phyloP scores from a whole-genome alignment of 2,113 vertebrate species.

The Aleadryas rufinucha region DNA sequence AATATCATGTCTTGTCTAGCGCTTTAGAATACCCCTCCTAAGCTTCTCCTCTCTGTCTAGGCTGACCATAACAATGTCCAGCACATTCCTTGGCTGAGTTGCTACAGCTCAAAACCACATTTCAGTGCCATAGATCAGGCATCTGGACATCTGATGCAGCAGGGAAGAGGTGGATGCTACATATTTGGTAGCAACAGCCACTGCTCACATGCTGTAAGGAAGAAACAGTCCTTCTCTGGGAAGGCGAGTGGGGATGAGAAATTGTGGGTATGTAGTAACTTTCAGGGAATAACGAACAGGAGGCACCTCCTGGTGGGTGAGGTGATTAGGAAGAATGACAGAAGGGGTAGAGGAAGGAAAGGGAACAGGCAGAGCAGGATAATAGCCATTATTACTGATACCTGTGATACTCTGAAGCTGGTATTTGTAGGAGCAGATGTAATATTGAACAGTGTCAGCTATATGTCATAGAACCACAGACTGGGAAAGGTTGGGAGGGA shows the following conservation, averaged over 20 bases:
- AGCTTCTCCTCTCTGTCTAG: background rate
- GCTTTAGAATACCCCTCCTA: background rate
- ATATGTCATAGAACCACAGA: too few relatives aligned
- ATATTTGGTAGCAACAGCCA: background rate
- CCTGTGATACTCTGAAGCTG: background rate
- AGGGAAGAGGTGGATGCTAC: background rate
- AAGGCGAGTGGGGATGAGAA: background rate
- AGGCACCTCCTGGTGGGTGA: background rate
- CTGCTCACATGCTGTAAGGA: background rate
- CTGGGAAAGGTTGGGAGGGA: background rate
- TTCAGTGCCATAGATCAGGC: background rate
- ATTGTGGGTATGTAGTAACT: background rate
- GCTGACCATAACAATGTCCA: rapidly evolving
- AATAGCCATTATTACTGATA: background rate
- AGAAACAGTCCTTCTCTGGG: background rate
- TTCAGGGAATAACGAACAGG: background rate
- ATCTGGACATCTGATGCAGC: background rate
- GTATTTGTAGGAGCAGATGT: background rate
- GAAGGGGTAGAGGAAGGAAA: background rate
- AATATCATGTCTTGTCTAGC: background rate
- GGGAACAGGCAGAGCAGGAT: background rate
- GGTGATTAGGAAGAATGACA: background rate
- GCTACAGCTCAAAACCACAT: background rate
- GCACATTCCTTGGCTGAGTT: background rate
- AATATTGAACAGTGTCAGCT: background rate